Percentiles rank a stretch among this genome's conserved stretches.
phyloP scores from a whole-genome alignment of 2,797 vertebrate genomes.

The Pangasius djambal region DNA sequence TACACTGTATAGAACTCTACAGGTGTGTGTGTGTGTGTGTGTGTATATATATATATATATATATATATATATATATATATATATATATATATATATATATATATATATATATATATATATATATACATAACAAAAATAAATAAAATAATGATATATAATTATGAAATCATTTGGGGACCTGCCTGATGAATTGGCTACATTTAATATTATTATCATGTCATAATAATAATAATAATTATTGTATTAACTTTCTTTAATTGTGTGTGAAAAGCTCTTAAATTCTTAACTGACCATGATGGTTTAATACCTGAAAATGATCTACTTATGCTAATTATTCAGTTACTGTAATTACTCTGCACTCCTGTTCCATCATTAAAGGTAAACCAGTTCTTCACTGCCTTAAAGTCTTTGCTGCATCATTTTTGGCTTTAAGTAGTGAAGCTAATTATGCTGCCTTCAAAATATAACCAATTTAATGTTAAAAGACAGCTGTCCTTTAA shows the following conservation, averaged over 20 bases:
- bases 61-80: too few relatives aligned
- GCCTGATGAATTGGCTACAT: too few relatives aligned
- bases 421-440: neutral
- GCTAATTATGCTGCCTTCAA: conserved; percentile 6
- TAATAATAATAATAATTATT: neutral
- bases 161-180: too few relatives aligned
- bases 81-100: too few relatives aligned
- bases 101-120: too few relatives aligned
- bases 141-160: too few relatives aligned
- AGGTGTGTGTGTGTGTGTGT: too few relatives aligned
- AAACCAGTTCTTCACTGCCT: neutral
- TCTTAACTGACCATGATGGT: neutral
- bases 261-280: neutral
- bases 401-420: neutral
- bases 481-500: neutral
- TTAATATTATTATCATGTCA: neutral
- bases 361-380: neutral
- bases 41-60: too few relatives aligned
- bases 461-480: neutral
- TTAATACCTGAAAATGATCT: neutral
- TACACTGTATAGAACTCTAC: neutral
- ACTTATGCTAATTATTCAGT: conserved; percentile 15
- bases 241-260: neutral
- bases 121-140: too few relatives aligned
- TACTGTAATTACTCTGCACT: conserved; percentile 4